Base-by-base conservation (phyloP, 1,140 invertebrate species). In the Pseudomyrmex concolor region DNA sequence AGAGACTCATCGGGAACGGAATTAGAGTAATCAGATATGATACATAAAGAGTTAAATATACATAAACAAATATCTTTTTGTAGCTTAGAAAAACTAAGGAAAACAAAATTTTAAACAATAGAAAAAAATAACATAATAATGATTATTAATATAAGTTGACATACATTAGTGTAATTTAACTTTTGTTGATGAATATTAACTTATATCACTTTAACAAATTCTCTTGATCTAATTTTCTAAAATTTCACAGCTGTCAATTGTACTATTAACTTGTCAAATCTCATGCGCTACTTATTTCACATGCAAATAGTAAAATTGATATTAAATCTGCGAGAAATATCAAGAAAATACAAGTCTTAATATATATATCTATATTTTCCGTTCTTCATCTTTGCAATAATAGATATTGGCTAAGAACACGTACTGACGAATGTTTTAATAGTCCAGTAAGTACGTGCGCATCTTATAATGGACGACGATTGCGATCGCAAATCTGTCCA, bases 401-500 rank as follows among this genome's bases (percentile, higher is more conserved):
- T 3, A 48, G 43, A 77, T 19, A n/a, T 10, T 51, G 7, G 9
- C 2, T 13, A 8, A 17, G 15, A 43, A 50, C 25, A 63, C 7
- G 51, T 51, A 51, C 13, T 13, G 50, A 51, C 54, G 12, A 51
- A 55, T 54, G 3, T 43, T 1, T 22, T 45, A 43, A 7, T 45
- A 22, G 55, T 45, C 17, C 17, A n/a, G 13, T 45, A 59, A 59
- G 13, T 22, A 45, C 2, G 12, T 13, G 2, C 43, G 64, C 12
- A 62, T 72, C 54, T 59, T 57, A 60, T 4, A 8, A 4, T 62
- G 15, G 17, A 50, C 3, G 48, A 48, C 34, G 71, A 57, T 83
- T 48, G 15, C 50, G 15, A n/a, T 62, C 50, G 34, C 43, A 17
- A 22, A 77, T 34, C 66, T 25, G 43, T 81, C 25, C n/a, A 63